A percentile compares a stretch with the other conserved stretches of the same genome.
These are phyloP conservation scores for Monopis laevigella DNA, from an alignment of 2,888 invertebrate species.

Conservation along the genomic window DNA sequence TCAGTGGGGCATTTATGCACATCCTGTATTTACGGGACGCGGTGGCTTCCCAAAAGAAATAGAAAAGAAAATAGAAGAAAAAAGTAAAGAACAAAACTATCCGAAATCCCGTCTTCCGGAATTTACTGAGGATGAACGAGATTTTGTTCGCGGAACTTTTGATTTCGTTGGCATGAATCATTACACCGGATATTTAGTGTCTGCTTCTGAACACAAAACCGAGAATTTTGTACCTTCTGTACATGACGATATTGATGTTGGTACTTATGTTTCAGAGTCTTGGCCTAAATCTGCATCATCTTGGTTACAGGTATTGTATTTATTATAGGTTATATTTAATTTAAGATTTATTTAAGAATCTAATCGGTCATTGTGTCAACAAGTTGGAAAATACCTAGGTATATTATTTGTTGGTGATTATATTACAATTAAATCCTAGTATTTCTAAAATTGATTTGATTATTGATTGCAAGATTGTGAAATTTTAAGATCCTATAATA, in stretches of 20 bases:
- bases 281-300: constrained; percentile 29
- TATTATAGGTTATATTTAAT: too few species aligned
- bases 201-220: background rate
- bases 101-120: constrained; percentile 49
- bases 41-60: constrained; percentile 65
- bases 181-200: constrained; percentile 56
- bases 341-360: too few species aligned
- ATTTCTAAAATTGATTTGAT: too few species aligned
- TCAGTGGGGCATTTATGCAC: constrained; percentile 51
- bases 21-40: constrained; percentile 52
- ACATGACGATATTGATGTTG: constrained; percentile 29
- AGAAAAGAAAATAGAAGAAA: constrained; percentile 43
- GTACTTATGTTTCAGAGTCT: background rate
- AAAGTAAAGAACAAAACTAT: constrained; percentile 48
- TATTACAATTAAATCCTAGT: too few species aligned
- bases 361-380: too few species aligned
- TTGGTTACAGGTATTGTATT: constrained; percentile 39
- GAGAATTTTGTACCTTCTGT: constrained; percentile 27
- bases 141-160: constrained; percentile 31
- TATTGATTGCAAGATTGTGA: too few species aligned
- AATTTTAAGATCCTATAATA: background rate
- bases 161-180: constrained; percentile 71
- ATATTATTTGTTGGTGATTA: too few species aligned
- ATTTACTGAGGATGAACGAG: constrained; percentile 46
- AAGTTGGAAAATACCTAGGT: too few species aligned